Evolutionary conservation across 2,888 invertebrate species (phyloP).

Genomic region (Limnephilus auricula): DNA sequence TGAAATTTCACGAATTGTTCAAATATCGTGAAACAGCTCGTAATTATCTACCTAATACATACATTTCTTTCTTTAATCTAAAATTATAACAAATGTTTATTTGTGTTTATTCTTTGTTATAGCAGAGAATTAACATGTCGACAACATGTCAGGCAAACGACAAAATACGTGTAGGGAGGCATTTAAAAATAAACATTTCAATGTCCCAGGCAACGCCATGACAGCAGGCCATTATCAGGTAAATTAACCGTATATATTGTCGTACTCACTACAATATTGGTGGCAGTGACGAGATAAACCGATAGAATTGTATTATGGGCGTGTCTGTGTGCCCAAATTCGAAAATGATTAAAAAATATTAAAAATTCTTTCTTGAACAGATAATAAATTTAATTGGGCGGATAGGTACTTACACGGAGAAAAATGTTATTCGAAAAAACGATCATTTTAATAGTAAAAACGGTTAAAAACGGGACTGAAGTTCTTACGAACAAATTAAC

Average conservation of each 20-base stretch:
- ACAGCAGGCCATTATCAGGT: neutral
- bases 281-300: neutral
- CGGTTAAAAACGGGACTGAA: no score
- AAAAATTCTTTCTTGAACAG: no score
- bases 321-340: neutral
- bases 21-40: no score
- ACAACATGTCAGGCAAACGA: neutral
- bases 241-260: neutral
- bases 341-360: no score
- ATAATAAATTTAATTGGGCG: no score
- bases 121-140: neutral
- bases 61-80: no score
- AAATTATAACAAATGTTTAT: neutral
- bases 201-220: neutral
- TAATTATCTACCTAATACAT: no score
- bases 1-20: no score
- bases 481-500: no score
- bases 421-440: no score
- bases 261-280: neutral
- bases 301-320: neutral
- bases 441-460: no score
- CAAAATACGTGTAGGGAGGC: neutral
- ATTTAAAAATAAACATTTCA: neutral
- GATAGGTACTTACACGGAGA: no score
- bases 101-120: neutral